A percentile compares a stretch with the other conserved stretches of the same genome.
These are phyloP conservation scores for Ibidorhyncha struthersii DNA, from an alignment of 2,113 vertebrate genomes.

Conservation along the genomic window DNA sequence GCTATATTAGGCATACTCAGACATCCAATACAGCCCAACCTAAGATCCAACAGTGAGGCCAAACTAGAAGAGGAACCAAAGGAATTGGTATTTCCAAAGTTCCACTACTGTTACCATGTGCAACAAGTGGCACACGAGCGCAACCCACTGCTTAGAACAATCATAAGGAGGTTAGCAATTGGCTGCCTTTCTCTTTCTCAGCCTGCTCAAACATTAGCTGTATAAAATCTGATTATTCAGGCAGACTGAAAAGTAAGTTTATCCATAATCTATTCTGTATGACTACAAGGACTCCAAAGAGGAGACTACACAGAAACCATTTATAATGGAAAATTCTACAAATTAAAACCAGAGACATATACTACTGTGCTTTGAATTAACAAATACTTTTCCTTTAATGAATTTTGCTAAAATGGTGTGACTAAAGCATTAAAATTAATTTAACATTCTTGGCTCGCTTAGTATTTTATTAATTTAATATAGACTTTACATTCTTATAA, in stretches of 20 bases:
- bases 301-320: neutral
- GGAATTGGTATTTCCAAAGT: neutral
- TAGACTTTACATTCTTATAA: conserved; percentile 34
- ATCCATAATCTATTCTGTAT: neutral
- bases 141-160: neutral
- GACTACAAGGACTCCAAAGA: neutral
- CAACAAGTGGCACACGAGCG: neutral
- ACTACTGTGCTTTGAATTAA: neutral
- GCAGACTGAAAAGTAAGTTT: neutral
- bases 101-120: neutral
- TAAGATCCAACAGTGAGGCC: neutral
- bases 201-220: neutral
- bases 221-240: neutral
- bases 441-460: neutral
- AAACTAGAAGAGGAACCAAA: neutral
- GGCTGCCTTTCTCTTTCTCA: neutral
- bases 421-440: neutral
- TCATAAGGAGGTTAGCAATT: accelerated
- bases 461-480: conserved; percentile 9
- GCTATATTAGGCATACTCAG: neutral
- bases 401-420: neutral
- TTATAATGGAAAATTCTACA: neutral
- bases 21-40: neutral
- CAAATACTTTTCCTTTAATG: neutral
- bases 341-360: neutral